These are phyloP conservation scores for Slavum lentiscoides DNA, from an alignment of 2,888 invertebrate species.

Conservation along the genomic window DNA sequence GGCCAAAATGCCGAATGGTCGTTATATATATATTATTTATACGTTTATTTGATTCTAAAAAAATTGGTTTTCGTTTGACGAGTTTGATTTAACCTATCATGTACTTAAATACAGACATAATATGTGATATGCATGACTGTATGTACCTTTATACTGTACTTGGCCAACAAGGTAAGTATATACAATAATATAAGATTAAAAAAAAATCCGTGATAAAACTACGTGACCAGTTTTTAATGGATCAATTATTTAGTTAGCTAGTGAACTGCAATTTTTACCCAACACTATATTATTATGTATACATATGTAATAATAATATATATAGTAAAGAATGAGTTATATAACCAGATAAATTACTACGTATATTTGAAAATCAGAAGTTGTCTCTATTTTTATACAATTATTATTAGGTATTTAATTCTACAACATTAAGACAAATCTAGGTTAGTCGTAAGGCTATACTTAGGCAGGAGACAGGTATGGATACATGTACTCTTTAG, in stretches of 20 bases:
- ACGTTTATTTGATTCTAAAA: too few relatives aligned
- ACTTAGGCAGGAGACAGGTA: too few relatives aligned
- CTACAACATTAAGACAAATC: not conserved
- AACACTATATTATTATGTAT: not conserved
- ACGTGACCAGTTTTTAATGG: conserved; percentile 40
- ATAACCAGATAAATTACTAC: conserved; percentile 3
- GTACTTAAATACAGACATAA: too few relatives aligned
- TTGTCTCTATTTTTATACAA: not conserved
- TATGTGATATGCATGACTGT: too few relatives aligned
- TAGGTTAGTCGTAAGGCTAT: not conserved
- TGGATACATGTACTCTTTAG: too few relatives aligned
- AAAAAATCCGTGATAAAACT: conserved; percentile 20
- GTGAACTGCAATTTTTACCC: not conserved
- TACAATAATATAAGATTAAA: not conserved
- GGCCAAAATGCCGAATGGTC: too few relatives aligned
- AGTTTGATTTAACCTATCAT: too few relatives aligned
- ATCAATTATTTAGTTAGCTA: conserved; percentile 1
- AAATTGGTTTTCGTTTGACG: too few relatives aligned
- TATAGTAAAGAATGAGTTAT: not conserved
- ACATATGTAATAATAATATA: too few relatives aligned
- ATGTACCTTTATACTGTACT: too few relatives aligned
- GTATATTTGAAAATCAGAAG: not conserved
- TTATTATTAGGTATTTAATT: not conserved
- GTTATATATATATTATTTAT: not conserved
- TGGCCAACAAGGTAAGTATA: too few relatives aligned